These are phyloP conservation scores for Delphinapterus leucas DNA, from an alignment of 2,113 vertebrate genomes.

Conservation along the genomic window DNA sequence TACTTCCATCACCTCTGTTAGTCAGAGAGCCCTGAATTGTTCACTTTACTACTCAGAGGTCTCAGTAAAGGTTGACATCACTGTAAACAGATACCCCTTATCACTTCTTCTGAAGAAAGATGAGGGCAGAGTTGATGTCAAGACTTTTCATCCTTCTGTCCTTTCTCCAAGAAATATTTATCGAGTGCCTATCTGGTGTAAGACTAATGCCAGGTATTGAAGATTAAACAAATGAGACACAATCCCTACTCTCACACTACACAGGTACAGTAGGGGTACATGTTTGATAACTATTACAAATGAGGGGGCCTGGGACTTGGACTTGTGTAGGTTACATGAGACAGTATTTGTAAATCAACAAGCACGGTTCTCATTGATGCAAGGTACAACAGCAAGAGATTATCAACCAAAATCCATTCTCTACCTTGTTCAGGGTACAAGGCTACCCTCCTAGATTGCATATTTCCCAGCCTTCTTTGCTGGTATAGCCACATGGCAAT, in stretches of 20 bases:
- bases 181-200: background rate
- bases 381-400: background rate
- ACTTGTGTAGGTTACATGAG: background rate
- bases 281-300: background rate
- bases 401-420: background rate
- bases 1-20: constrained; percentile 40
- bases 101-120: constrained; percentile 1
- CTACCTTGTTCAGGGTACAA: background rate
- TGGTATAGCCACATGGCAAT: background rate
- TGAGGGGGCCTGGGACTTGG: background rate
- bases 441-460: background rate
- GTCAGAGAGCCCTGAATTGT: constrained; percentile 18
- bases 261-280: background rate
- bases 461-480: background rate
- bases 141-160: background rate
- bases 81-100: background rate
- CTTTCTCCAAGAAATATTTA: background rate
- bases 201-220: background rate
- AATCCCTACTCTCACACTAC: background rate
- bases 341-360: background rate
- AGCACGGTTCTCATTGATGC: background rate
- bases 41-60: background rate
- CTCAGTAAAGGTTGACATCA: constrained; percentile 30
- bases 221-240: background rate
- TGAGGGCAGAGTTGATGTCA: background rate